Percentiles rank a stretch among this genome's conserved stretches.
phyloP scores from a whole-genome alignment of 2,888 invertebrate species.

The Leptogaster cylindrica region DNA sequence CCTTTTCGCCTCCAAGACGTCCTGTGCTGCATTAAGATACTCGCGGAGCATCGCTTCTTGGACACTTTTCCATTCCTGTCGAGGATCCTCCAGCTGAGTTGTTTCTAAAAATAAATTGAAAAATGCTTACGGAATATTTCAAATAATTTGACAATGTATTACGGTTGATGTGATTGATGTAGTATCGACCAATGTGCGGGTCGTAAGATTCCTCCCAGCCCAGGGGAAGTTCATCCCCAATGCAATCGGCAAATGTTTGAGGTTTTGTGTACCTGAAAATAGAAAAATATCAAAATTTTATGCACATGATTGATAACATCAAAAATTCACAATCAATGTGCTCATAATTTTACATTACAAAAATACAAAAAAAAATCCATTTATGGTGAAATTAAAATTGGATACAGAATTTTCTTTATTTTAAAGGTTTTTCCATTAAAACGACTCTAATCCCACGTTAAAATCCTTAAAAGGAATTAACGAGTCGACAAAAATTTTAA shows the following conservation, averaged over 20 bases:
- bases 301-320: too few relatives aligned
- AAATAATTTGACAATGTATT: constrained; percentile 63
- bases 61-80: constrained; percentile 94
- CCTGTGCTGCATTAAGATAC: constrained; percentile 94
- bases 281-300: constrained; percentile 45
- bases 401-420: too few relatives aligned
- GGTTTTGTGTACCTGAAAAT: constrained; percentile 93
- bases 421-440: too few relatives aligned
- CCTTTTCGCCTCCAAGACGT: constrained; percentile 94
- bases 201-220: constrained; percentile 98
- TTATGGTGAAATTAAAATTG: too few relatives aligned
- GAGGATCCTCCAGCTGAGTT: constrained; percentile 95
- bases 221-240: constrained; percentile 94
- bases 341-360: too few relatives aligned
- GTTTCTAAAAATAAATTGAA: constrained; percentile 70
- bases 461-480: constrained; percentile 25
- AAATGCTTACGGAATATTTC: background rate
- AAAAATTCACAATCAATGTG: too few relatives aligned
- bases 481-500: constrained; percentile 16
- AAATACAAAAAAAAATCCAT: too few relatives aligned
- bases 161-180: constrained; percentile 96
- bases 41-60: constrained; percentile 97
- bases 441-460: background rate
- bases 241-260: constrained; percentile 95
- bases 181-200: constrained; percentile 92